Evolutionary conservation across 2,113 vertebrate species (phyloP), one percentile per base, ranked within the genome.

Genomic region (Corvus moneduloides): DNA sequence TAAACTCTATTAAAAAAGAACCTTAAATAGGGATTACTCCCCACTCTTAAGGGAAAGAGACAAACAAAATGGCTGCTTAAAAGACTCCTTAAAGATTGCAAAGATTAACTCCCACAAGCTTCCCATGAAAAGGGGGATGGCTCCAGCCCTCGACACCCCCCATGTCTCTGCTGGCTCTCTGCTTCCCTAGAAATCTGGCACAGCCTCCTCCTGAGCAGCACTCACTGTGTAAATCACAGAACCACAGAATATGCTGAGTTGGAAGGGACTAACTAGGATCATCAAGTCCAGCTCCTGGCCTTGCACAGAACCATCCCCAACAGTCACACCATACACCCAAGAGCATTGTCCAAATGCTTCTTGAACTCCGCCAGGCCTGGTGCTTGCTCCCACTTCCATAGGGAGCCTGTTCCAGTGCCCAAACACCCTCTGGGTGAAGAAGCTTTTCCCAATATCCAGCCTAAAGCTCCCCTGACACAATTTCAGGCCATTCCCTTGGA

Each of bases 121-220:
- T 15, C 35, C 20, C 24, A 26, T 43, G 46, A 64, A 27, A 56
- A 58, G 9, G 17, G 0, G 7, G 5, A 6, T 23, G 20, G 9
- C 13, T 78, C 24, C 28, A 56, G 7, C 6, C 30, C 22, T 22
- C 0, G 0, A 44, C 13, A 4, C 28, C 27, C 23, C 3, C 11
- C 22, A 24, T 16, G 23, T n/a, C 46, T 66, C 52, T 86, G 17
- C 32, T 55, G 56, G 12, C 27, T 52, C 37, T 58, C 43, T 58
- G 23, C 3, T 4, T 10, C 18, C 5, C 21, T 30, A 11, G 5
- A 63, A 28, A 23, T 54, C n/a, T 19, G 43, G 7, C 48, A 46
- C 33, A 52, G 26, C 13, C 22, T 68, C 24, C 24, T 74, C 24
- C 37, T n/a, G 56, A 30, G 22, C 30, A 71, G 21, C 44, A 49